A percentile compares a stretch with the other conserved stretches of the same genome.
phyloP scores from a whole-genome alignment of 1,140 invertebrate genomes.

The Diachasmimorpha longicaudata region DNA sequence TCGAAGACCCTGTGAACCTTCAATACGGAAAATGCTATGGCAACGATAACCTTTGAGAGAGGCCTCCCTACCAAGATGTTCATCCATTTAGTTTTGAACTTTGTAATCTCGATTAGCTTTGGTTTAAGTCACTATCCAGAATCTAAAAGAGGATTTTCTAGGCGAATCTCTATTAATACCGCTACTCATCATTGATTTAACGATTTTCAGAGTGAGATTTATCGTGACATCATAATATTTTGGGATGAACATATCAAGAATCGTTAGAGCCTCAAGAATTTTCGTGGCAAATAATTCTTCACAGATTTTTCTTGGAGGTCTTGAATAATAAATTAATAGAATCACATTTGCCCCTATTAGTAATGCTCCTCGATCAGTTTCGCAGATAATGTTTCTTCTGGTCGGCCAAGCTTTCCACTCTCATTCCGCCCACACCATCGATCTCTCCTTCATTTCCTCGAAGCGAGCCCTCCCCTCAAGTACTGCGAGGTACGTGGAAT shows the following conservation, averaged over 20 bases:
- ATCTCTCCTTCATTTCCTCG: background rate
- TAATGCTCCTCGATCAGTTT: background rate
- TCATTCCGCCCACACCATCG: background rate
- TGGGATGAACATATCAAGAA: no score
- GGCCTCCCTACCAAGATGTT: background rate
- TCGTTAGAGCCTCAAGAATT: no score
- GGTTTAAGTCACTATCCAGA: background rate
- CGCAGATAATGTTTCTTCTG: background rate
- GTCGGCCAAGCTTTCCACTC: background rate
- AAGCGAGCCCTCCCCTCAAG: background rate
- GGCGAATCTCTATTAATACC: background rate
- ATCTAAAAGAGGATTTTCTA: background rate
- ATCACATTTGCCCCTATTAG: background rate
- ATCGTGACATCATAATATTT: no score
- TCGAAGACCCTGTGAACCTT: background rate
- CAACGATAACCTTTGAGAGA: background rate
- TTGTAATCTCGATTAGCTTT: conserved; percentile 4
- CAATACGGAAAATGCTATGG: conserved; percentile 4
- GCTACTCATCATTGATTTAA: background rate
- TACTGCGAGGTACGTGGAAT: background rate
- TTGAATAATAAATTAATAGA: background rate
- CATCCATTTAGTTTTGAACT: conserved; percentile 2
- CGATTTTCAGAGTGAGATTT: background rate
- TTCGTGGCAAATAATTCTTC: no score
- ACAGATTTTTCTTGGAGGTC: no score